These are phyloP conservation scores for Brachypalpus laphriformis DNA, from an alignment of 2,888 invertebrate genomes.

Conservation along the genomic window DNA sequence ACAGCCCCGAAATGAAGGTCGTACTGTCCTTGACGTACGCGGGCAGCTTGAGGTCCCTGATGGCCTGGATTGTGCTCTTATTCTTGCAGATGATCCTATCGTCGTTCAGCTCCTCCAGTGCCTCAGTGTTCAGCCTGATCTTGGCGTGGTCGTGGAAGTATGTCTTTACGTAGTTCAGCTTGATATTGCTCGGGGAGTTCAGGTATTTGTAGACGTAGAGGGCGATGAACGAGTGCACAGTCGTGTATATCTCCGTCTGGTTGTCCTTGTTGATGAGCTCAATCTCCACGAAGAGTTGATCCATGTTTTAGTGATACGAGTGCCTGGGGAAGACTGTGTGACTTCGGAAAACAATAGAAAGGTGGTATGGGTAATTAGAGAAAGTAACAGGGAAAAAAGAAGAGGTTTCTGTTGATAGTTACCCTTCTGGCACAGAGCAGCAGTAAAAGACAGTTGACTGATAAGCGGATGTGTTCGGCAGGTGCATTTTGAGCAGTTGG, in stretches of 20 bases:
- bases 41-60: constrained; percentile 84
- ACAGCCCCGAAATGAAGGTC: constrained; percentile 89
- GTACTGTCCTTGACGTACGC: constrained; percentile 85
- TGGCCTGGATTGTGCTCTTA: constrained; percentile 77
- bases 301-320: constrained; percentile 76
- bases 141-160: constrained; percentile 75
- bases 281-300: constrained; percentile 81
- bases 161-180: constrained; percentile 82
- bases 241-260: constrained; percentile 81
- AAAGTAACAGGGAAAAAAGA: constrained; percentile 56
- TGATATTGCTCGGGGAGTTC: constrained; percentile 82
- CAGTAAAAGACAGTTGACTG: constrained; percentile 2
- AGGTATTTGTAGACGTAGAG: constrained; percentile 86
- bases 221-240: constrained; percentile 87
- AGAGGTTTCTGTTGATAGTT: constrained; percentile 50
- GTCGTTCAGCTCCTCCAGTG: constrained; percentile 79
- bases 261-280: constrained; percentile 78
- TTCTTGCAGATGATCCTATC: constrained; percentile 79
- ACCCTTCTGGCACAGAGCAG: constrained; percentile 33
- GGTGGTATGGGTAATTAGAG: constrained; percentile 38
- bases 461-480: constrained; percentile 28
- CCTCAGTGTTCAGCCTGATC: constrained; percentile 77
- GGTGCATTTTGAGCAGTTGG: not conserved
- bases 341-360: constrained; percentile 15
- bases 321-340: constrained; percentile 29